Evolutionary conservation across 2,888 invertebrate genomes (phyloP), one percentile per base, ranked within the genome.

Genomic region (Melanostoma scalare): DNA sequence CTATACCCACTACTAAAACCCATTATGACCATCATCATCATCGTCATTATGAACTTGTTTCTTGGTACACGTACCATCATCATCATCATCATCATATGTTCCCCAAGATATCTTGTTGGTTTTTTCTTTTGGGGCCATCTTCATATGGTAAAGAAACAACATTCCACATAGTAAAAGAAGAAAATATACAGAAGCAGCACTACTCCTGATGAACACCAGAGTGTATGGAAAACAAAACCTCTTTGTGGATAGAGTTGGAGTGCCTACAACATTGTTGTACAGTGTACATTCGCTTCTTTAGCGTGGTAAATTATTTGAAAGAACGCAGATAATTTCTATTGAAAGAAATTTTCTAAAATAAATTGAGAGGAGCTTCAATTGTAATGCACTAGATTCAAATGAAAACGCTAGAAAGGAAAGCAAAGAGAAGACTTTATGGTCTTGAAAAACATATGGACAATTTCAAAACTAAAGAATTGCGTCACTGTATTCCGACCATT

Each of bases 61-160:
- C 63, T 63, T 63, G 38, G 63, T 63, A 63, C 20, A 20, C 20
- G 33, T 6, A 52, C 42, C 74, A 50, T 20, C 73, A 50, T 38
- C 73, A 30, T 30, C 42, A 42, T 63, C 33, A 63, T 9, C 56
- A 52, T 81, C 81, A 82, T 77, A 73, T 82, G 71, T 58, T 82
- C 48, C 20, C 20, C 38, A 60, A 76, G 69, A 67, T 42, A 67
- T 72, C 65, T 69, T 63, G 60, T 48, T 50, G 38, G 50, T 60
- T 61, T 63, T 61, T 42, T 61, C 20, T 73, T 72, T 61, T 69
- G 61, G 67, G 8, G 52, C 50, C 69, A 20, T 73, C 79, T 65
- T 77, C 58, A 58, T 68, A 20, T 20, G 20, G 20, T 20, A 20
- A 50, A 72, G 31, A 42, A 56, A 55, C 68, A 75, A 40, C 68